Evolutionary conservation across 2,888 invertebrate genomes (phyloP).

Genomic region (Macrosoma leucophasiata): DNA sequence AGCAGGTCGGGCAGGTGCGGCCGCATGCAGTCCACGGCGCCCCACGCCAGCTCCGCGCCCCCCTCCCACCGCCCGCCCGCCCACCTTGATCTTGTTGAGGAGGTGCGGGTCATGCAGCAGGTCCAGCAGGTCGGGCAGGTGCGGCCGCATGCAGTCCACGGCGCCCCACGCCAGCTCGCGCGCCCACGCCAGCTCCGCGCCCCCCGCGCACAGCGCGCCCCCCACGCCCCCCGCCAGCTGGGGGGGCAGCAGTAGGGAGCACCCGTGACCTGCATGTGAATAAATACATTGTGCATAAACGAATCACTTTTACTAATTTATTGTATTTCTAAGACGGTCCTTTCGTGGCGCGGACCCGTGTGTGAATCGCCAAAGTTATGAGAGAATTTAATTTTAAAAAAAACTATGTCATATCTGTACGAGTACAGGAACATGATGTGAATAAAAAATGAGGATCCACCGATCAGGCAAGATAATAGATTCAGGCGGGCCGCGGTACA

Average conservation of each 20-base stretch:
- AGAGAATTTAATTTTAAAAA: too few relatives aligned
- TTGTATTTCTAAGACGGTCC: too few relatives aligned
- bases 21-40: slow-evolving; percentile 51
- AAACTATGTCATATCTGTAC: too few relatives aligned
- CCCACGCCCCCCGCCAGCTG: slow-evolving; percentile 39
- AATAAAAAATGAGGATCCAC: too few relatives aligned
- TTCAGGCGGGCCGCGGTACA: too few relatives aligned
- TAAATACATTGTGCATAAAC: too few relatives aligned
- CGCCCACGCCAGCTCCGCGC: slow-evolving; percentile 35
- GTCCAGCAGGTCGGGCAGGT: slow-evolving; percentile 94
- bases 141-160: slow-evolving; percentile 94
- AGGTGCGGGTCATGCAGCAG: slow-evolving; percentile 97
- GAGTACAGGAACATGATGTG: too few relatives aligned
- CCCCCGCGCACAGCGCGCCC: slow-evolving; percentile 29
- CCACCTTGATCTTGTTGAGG: slow-evolving; percentile 95
- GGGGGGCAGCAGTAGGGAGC: slow-evolving; percentile 82
- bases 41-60: not conserved
- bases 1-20: slow-evolving; percentile 77
- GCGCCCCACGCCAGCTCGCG: slow-evolving; percentile 87
- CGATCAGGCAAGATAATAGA: too few relatives aligned
- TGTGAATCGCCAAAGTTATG: too few relatives aligned
- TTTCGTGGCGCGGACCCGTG: too few relatives aligned
- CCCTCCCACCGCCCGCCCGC: slow-evolving; percentile 21
- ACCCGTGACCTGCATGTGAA: slow-evolving; percentile 60
- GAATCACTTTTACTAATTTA: too few relatives aligned